Evolutionary conservation across 1,140 invertebrate species (phyloP), one percentile per base, ranked within the genome.

Genomic region (Hermatobates lingyangjiaoensis): DNA sequence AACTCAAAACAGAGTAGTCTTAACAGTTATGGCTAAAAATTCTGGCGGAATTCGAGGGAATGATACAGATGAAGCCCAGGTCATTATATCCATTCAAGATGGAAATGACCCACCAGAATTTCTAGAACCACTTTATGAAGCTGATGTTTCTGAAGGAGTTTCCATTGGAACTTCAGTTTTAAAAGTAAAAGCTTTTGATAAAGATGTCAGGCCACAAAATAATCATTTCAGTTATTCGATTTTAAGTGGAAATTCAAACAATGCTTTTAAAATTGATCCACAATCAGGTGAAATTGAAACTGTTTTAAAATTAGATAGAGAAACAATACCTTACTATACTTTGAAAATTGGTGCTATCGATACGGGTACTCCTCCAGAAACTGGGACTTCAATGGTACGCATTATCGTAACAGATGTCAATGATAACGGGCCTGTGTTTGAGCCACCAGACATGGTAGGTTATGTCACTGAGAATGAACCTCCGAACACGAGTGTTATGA

Each of bases 51-150:
- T 95, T 53, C 72, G 81, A 38, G 89, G 89, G 7, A 93, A 95
- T 66, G 91, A 96, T 61, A 94, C 89, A 0, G 91, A 95, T 64
- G 87, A 90, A 64, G 90, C 90, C 3, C 86, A 89, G 66, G 83
- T 96, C 0, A 86, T 88, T 25, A 83, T 96, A 51, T 84, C 81
- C 1, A 87, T 95, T 49, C 86, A 93, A 70, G 91, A 95, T 65
- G 89, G 90, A 3, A 95, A 95, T 62, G 90, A 95, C 71, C 88
- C 91, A 2, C 91, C 91, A 0, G 84, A 91, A 64, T 96, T 96
- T 63, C 63, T 81, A 10, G 73, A 85, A 57, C 70, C 70, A 24
- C 62, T 76, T 21, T 93, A 94, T 62, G 76, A 83, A 54, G 75
- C 79, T 0, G 73, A 68, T 27, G 72, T 94, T 4, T 81, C 80